phyloP scores from a whole-genome alignment of 2,888 invertebrate genomes.

The Fragum whitleyi region DNA sequence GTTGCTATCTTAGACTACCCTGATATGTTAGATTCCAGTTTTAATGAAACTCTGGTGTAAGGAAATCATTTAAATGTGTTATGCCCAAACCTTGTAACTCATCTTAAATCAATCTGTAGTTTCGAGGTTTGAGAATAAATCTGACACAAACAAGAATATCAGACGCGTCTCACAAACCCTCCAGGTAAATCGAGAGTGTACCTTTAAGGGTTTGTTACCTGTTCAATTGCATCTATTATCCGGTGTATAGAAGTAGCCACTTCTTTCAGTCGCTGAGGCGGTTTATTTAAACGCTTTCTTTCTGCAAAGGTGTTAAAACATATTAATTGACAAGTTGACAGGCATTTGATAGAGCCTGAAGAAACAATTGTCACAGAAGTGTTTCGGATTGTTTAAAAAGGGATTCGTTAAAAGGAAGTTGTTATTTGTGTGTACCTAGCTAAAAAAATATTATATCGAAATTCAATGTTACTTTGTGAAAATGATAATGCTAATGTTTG shows the following conservation, averaged over 20 bases:
- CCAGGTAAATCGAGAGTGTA: constrained; percentile 3
- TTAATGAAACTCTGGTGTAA: too few relatives aligned
- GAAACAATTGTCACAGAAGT: constrained; percentile 14
- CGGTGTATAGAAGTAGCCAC: constrained; percentile 8
- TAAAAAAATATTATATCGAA: background rate
- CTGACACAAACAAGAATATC: too few relatives aligned
- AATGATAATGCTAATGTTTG: background rate
- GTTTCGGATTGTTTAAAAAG: constrained; percentile 16
- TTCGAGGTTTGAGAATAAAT: too few relatives aligned
- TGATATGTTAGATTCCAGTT: too few relatives aligned
- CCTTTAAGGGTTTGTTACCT: constrained; percentile 11
- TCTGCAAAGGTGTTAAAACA: constrained; percentile 23
- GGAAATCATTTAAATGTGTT: too few relatives aligned
- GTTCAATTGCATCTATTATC: constrained; percentile 8
- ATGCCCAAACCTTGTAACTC: too few relatives aligned
- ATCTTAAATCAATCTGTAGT: too few relatives aligned
- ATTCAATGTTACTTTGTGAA: background rate
- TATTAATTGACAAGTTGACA: constrained; percentile 29
- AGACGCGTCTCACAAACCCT: too few relatives aligned
- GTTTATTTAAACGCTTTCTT: constrained; percentile 23
- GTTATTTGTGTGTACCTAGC: background rate
- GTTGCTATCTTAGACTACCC: too few relatives aligned
- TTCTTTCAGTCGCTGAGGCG: constrained; percentile 9
- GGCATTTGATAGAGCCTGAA: constrained; percentile 26
- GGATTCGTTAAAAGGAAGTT: constrained; percentile 2